Percentiles rank a stretch among this genome's conserved stretches.
phyloP scores from a whole-genome alignment of 2,888 invertebrate species.

The Drosophila ustulata region DNA sequence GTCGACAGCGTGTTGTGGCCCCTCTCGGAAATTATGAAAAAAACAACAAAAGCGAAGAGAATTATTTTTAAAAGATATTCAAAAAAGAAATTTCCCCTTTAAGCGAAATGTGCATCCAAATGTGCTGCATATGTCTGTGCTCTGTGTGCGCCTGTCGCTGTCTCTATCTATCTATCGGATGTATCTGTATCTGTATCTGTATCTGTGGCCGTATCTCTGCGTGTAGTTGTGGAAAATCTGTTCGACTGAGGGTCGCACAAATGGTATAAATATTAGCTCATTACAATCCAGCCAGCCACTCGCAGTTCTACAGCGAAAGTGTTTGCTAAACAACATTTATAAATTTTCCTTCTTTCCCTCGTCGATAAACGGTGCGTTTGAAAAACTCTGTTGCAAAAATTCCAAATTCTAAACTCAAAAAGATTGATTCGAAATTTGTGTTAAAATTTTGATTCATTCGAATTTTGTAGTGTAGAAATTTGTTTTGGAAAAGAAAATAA shows the following conservation, averaged over 20 bases:
- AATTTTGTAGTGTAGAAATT: not conserved
- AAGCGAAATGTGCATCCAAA: constrained; percentile 76
- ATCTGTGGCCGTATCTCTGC: constrained; percentile 19
- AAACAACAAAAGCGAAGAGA: constrained; percentile 34
- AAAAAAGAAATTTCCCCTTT: constrained; percentile 68
- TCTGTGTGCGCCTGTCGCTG: constrained; percentile 4
- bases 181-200: constrained; percentile 20
- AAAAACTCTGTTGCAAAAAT: not conserved
- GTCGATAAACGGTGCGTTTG: constrained; percentile 80
- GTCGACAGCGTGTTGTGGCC: constrained; percentile 23
- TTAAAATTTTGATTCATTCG: not conserved
- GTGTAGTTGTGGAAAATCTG: constrained; percentile 57
- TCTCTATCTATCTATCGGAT: constrained; percentile 20
- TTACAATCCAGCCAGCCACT: constrained; percentile 85
- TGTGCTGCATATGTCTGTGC: constrained; percentile 58
- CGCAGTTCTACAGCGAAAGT: constrained; percentile 86
- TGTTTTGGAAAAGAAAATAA: not conserved
- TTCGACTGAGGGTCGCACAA: constrained; percentile 71
- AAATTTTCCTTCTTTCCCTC: constrained; percentile 73
- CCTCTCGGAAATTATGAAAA: constrained; percentile 67
- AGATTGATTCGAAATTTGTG: too few relatives aligned
- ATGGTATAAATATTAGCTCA: constrained; percentile 85
- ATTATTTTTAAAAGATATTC: constrained; percentile 79
- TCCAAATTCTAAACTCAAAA: not conserved
- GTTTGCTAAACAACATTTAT: constrained; percentile 84